phyloP scores from a whole-genome alignment of 2,113 vertebrate genomes.

The Limanda limanda region DNA sequence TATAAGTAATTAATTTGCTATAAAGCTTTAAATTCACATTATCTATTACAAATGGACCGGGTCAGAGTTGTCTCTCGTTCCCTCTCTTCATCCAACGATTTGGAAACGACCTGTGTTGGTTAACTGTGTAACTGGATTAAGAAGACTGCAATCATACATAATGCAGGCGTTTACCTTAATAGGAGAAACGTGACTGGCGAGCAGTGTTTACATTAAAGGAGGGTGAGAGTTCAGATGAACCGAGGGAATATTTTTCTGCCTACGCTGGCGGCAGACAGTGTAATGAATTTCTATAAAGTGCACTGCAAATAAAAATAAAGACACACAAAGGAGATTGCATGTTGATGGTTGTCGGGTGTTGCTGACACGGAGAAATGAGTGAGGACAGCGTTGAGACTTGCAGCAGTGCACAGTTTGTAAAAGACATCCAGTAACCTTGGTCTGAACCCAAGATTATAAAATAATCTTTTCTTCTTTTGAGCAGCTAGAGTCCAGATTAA shows the following conservation, averaged over 20 bases:
- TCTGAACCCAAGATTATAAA: neutral
- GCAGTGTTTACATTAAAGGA: conserved; percentile 76
- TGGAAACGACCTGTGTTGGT: conserved; percentile 45
- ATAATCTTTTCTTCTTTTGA: conserved; percentile 7
- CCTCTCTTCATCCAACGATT: conserved; percentile 27
- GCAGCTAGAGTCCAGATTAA: conserved; percentile 6
- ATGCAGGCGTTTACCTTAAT: conserved; percentile 76
- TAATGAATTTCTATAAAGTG: conserved; percentile 80
- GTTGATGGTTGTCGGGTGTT: conserved; percentile 73
- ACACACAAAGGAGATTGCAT: conserved; percentile 74
- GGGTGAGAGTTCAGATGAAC: conserved; percentile 76
- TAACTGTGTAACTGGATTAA: conserved; percentile 67
- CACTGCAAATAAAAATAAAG: conserved; percentile 80
- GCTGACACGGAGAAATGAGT: conserved; percentile 68
- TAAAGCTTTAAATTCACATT: conserved; percentile 46
- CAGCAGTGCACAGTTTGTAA: conserved; percentile 58
- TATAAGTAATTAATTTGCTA: conserved; percentile 42
- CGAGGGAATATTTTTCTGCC: conserved; percentile 78
- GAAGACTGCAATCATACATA: conserved; percentile 62
- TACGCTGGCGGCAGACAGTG: conserved; percentile 74
- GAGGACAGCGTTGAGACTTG: conserved; percentile 67
- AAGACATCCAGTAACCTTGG: conserved; percentile 26
- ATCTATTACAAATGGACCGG: conserved; percentile 40
- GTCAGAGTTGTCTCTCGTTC: conserved; percentile 36
- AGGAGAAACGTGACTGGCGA: conserved; percentile 74